These are phyloP conservation scores for Pangasius mekongensis DNA, from an alignment of 2,797 vertebrate species.

Conservation along the genomic window DNA sequence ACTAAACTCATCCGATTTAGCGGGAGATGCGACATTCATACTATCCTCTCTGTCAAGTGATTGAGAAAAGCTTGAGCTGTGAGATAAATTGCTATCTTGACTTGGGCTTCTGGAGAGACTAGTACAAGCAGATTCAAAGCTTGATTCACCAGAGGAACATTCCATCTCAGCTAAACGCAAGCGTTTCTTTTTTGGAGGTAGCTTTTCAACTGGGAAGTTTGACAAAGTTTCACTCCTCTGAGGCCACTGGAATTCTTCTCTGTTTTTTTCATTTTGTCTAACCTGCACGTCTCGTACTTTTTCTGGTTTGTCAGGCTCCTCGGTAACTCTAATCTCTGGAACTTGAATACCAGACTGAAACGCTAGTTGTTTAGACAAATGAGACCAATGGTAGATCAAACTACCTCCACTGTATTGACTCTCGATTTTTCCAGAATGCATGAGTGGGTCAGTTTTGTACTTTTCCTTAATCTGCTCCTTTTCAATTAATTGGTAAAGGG, in stretches of 20 bases:
- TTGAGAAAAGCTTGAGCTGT: conserved; percentile 93
- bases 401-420: conserved; percentile 64
- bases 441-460: conserved; percentile 65
- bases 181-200: conserved; percentile 98
- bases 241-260: conserved; percentile 98
- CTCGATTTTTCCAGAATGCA: conserved; percentile 71
- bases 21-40: conserved; percentile 79
- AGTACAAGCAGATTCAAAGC: conserved; percentile 97
- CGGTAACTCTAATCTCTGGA: conserved; percentile 96
- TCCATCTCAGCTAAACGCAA: conserved; percentile 94
- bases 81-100: conserved; percentile 98
- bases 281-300: conserved; percentile 82
- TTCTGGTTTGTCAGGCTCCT: conserved; percentile 95
- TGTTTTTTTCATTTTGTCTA: conserved; percentile 89
- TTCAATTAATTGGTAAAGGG: conserved; percentile 63
- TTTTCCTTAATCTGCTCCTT: conserved; percentile 73
- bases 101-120: conserved; percentile 97
- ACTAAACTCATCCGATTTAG: conserved; percentile 88
- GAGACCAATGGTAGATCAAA: conserved; percentile 75
- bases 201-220: conserved; percentile 95
- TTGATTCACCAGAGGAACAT: conserved; percentile 97
- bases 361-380: conserved; percentile 85
- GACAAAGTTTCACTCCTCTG: conserved; percentile 98
- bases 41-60: conserved; percentile 92
- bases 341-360: conserved; percentile 98